Percentiles rank a stretch among this genome's conserved stretches.
phyloP scores from a whole-genome alignment of 1,140 invertebrate genomes.

The Notospermus geniculatus region DNA sequence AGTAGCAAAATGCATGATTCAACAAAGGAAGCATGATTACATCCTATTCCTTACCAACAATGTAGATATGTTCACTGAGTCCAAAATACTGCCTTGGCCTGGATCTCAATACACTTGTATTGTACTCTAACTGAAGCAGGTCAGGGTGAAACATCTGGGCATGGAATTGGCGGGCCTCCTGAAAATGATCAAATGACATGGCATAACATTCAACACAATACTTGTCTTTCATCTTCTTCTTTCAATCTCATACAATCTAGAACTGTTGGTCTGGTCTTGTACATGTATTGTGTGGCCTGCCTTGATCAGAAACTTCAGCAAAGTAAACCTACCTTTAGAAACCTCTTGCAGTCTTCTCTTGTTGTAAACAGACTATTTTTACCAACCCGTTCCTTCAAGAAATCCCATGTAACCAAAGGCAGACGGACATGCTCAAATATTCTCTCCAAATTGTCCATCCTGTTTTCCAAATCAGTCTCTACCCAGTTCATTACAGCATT shows the following conservation, averaged over 20 bases:
- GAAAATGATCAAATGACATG: neutral
- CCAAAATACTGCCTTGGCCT: neutral
- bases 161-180: neutral
- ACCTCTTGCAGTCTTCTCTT: neutral
- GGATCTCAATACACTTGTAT: neutral
- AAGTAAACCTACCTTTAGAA: neutral
- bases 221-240: too few species aligned
- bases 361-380: neutral
- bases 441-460: neutral
- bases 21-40: too few species aligned
- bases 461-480: constrained; percentile 13
- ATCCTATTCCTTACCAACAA: neutral
- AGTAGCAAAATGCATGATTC: too few species aligned
- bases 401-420: neutral
- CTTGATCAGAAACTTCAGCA: too few species aligned
- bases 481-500: constrained; percentile 30
- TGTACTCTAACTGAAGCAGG: neutral
- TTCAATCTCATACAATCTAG: too few species aligned
- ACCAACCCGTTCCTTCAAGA: neutral
- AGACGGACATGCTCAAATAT: neutral
- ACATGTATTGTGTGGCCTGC: too few species aligned
- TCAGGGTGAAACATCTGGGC: neutral
- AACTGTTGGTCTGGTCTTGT: too few species aligned
- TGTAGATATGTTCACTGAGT: neutral
- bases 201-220: too few species aligned